Evolutionary conservation across 2,888 invertebrate species (phyloP).

Genomic region (Norana najaformis): DNA sequence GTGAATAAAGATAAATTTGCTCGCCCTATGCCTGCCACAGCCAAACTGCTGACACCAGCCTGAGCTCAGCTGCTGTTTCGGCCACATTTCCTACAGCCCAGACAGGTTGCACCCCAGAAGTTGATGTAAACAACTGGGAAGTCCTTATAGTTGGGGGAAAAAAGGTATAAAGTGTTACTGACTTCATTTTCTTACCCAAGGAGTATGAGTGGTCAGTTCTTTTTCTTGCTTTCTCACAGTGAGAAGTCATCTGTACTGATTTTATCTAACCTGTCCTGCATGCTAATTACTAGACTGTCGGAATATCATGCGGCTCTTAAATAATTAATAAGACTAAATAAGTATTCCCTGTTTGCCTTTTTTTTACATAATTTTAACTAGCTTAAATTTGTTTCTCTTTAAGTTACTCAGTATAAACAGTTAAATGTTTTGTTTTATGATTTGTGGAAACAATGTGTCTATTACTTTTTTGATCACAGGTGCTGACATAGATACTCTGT

Average conservation of each 20-base stretch:
- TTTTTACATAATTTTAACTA: background rate
- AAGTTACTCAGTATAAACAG: background rate
- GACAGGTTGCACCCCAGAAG: no score
- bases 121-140: no score
- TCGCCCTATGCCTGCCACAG: no score
- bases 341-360: background rate
- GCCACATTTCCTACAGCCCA: no score
- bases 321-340: background rate
- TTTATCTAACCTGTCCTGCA: background rate
- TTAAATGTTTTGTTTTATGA: background rate
- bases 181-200: background rate
- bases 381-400: background rate
- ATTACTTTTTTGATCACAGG: conserved; percentile 65
- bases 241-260: background rate
- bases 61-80: no score
- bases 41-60: no score
- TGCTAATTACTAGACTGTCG: background rate
- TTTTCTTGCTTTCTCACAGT: background rate
- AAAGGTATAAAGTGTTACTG: no score
- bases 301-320: background rate
- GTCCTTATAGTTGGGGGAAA: no score
- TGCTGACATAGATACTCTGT: conserved; percentile 97
- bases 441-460: background rate
- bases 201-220: background rate
- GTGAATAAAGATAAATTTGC: no score